A percentile compares a stretch with the other conserved stretches of the same genome.
Evolutionary conservation across 2,888 invertebrate genomes (phyloP).

Genomic region (Drosophila rubida): DNA sequence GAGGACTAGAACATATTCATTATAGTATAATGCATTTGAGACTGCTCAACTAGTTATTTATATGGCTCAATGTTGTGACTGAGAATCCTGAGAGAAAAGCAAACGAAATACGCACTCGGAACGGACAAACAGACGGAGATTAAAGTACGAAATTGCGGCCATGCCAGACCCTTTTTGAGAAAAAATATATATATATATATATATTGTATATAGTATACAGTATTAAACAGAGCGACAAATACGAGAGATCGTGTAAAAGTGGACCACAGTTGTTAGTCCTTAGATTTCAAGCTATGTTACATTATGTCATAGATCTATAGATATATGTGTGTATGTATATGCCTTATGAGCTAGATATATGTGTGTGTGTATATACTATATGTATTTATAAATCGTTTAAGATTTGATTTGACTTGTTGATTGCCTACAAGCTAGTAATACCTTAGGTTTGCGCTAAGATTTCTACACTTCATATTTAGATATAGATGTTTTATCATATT

Average conservation of each 20-base stretch:
- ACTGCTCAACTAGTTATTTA: slow-evolving; percentile 26
- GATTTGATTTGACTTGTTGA: slow-evolving; percentile 74
- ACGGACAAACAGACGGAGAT: slow-evolving; percentile 29
- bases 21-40: slow-evolving; percentile 43
- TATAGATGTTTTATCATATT: slow-evolving; percentile 30
- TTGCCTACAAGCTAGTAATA: slow-evolving; percentile 82
- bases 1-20: slow-evolving; percentile 58
- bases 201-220: slow-evolving; percentile 39
- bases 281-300: slow-evolving; percentile 68
- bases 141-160: slow-evolving; percentile 11
- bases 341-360: slow-evolving; percentile 12
- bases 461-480: slow-evolving; percentile 56
- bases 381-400: slow-evolving; percentile 43
- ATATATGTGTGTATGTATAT: slow-evolving; percentile 15
- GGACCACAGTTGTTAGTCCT: slow-evolving; percentile 53
- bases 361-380: slow-evolving; percentile 14
- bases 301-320: slow-evolving; percentile 34
- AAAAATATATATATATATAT: slow-evolving; percentile 33
- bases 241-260: slow-evolving; percentile 73
- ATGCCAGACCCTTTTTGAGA: slow-evolving; percentile 45
- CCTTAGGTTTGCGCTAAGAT: slow-evolving; percentile 78
- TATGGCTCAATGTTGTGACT: slow-evolving; percentile 43
- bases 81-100: not conserved
- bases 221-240: slow-evolving; percentile 65
- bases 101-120: not conserved